Evolutionary conservation across 2,888 invertebrate species (phyloP), one percentile per base, ranked within the genome.

Genomic region (Linhomoeus sp.): DNA sequence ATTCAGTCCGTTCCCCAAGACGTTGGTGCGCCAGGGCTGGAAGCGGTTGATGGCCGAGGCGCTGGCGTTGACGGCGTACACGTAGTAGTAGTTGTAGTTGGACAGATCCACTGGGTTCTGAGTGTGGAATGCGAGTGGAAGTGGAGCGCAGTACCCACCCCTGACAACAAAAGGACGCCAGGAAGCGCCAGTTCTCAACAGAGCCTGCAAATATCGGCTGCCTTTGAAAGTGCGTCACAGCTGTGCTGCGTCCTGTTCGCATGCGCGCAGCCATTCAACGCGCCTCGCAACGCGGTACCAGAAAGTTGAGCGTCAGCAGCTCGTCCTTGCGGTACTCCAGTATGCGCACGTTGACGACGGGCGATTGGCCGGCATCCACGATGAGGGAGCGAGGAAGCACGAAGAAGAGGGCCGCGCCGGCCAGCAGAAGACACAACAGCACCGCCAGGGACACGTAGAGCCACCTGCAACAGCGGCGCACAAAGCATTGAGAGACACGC

Each of bases 71-170:
- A 56, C 55, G 20, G 66, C 55, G 42, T 52, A 53, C n/a, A 67
- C 59, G 3, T 60, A 50, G 44, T 64, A 59, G 53, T 61, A 68
- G 53, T 68, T 67, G 43, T 56, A 53, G 52, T 66, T 67, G 15
- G 60, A 58, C 29, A 68, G 56, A 52, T 66, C 66, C 47, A 65
- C 60, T n/a, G 48, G 48, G 52, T 67, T 66, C 67, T 67, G 58
- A 41, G 61, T 56, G 26, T 12, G 41, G 22, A 45, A 42, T 2
- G 38, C 12, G 3, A 9, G 24, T 17, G 17, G 7, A 5, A 9
- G 29, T 29, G 7, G 29, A 5, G 29, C 7, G 7, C 12, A 5
- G n/a, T n/a, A n/a, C n/a, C n/a, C n/a, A 9, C 29, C 7, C 7
- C 29, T 9, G n/a, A n/a, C n/a, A n/a, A n/a, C n/a, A n/a, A n/a